Percentiles rank a stretch among this genome's conserved stretches.
Conservation (phyloP, 2,888 invertebrate genomes). For the Noctua janthe region DNA sequence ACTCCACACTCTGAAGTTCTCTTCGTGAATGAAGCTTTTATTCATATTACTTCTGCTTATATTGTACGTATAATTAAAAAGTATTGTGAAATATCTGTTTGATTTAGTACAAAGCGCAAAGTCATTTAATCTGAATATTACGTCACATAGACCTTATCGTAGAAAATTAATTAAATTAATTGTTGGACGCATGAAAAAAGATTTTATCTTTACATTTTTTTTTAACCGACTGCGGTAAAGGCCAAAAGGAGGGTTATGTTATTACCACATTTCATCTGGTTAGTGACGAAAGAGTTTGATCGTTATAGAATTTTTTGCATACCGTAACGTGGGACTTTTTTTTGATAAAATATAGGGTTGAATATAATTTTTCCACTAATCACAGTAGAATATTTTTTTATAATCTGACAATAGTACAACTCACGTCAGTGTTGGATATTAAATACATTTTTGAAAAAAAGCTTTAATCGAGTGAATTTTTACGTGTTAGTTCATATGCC, state of each 20-base stretch:
- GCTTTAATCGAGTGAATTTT: no score
- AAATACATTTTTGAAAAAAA: no score
- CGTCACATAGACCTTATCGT: not conserved
- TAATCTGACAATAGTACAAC: no score
- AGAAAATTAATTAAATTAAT: not conserved
- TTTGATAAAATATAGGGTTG: no score
- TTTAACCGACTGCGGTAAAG: not conserved
- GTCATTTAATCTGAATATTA: constrained; percentile 9
- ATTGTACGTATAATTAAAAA: not conserved
- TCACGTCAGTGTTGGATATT: no score
- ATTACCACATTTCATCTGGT: not conserved
- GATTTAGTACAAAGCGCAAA: not conserved
- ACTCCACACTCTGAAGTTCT: not conserved
- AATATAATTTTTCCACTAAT: no score
- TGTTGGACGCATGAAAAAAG: not conserved
- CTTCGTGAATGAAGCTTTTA: no score
- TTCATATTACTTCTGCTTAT: no score
- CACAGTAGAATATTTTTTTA: no score
- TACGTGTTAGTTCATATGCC: no score
- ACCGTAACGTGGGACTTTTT: no score
- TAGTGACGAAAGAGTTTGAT: not conserved
- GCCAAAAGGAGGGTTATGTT: not conserved
- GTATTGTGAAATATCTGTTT: constrained; percentile 3
- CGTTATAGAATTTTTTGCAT: no score
- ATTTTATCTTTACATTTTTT: not conserved